phyloP scores from a whole-genome alignment of 1,140 invertebrate species.

The Manduca sexta region DNA sequence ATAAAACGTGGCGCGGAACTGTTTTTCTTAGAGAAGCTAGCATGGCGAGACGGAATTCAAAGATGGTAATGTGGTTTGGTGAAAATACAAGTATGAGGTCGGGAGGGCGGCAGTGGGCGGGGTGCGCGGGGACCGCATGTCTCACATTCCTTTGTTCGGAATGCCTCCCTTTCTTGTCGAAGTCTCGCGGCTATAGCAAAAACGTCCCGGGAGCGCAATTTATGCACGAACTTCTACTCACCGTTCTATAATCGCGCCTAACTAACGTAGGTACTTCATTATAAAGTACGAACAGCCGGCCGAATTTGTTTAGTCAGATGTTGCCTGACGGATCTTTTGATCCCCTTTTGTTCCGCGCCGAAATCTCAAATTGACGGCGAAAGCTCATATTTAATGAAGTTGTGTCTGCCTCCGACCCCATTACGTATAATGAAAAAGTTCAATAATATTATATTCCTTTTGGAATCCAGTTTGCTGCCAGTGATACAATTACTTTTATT shows the following conservation, averaged over 20 bases:
- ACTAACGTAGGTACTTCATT: conserved; percentile 6
- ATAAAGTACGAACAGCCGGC: conserved; percentile 3
- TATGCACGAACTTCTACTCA: conserved; percentile 6
- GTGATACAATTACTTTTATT: no score
- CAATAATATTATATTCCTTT: conserved; percentile 8
- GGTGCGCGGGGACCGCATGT: neutral
- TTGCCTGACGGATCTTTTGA: conserved; percentile 6
- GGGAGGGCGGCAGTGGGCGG: no score
- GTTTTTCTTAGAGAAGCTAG: no score
- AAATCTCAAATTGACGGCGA: conserved; percentile 10
- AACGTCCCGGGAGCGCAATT: conserved; percentile 5
- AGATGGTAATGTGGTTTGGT: conserved; percentile 1
- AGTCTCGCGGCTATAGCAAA: neutral
- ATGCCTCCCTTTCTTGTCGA: neutral
- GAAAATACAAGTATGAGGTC: conserved; percentile 6
- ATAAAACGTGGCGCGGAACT: no score
- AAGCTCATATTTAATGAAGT: conserved; percentile 11
- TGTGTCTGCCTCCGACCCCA: conserved; percentile 3
- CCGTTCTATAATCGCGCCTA: conserved; percentile 1
- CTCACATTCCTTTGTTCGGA: conserved; percentile 1
- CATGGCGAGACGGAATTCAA: conserved; percentile 5
- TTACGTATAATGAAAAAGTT: conserved; percentile 11
- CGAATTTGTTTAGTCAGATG: conserved; percentile 8
- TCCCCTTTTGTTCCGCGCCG: conserved; percentile 5
- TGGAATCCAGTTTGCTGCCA: neutral